Conservation (phyloP, 2,113 vertebrate species). For the Candoia aspera region DNA sequence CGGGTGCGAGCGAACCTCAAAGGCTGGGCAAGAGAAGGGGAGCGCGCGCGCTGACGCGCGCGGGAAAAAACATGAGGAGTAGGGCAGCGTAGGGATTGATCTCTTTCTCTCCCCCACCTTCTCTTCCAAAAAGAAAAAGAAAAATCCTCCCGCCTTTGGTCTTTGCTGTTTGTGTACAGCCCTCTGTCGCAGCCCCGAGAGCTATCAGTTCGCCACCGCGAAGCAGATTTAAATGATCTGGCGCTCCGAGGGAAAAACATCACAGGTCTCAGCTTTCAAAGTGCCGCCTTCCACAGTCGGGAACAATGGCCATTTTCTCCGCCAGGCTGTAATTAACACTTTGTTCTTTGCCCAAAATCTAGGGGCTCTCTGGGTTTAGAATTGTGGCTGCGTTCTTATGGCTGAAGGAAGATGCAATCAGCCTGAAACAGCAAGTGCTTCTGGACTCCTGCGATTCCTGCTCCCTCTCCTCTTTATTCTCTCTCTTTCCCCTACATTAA, state of each 20-base stretch:
- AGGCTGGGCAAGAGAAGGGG: constrained; percentile 29
- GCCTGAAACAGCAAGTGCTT: constrained; percentile 43
- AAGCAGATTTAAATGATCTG: constrained; percentile 42
- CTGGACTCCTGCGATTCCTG: background rate
- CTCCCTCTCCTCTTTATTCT: background rate
- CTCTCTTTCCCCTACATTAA: background rate
- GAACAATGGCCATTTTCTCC: constrained; percentile 68
- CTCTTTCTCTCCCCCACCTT: constrained; percentile 20
- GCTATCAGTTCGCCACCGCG: constrained; percentile 55
- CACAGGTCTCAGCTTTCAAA: constrained; percentile 26
- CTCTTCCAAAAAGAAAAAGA: background rate
- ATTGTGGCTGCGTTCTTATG: constrained; percentile 14
- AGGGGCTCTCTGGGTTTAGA: constrained; percentile 37
- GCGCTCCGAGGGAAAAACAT: constrained; percentile 37
- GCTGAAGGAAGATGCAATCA: constrained; percentile 38
- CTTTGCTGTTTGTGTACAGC: background rate
- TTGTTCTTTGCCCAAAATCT: constrained; percentile 50
- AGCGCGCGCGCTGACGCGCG: background rate
- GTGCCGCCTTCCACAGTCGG: constrained; percentile 43
- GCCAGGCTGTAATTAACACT: constrained; percentile 66
- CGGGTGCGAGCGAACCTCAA: constrained; percentile 43
- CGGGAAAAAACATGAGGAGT: constrained; percentile 7
- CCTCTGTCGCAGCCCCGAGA: constrained; percentile 40
- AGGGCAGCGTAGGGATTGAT: constrained; percentile 36
- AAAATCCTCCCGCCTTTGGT: background rate